phyloP scores from a whole-genome alignment of 30 jellyfish, hydroid and myxozoan genomes.

The Hydra vulgaris region DNA sequence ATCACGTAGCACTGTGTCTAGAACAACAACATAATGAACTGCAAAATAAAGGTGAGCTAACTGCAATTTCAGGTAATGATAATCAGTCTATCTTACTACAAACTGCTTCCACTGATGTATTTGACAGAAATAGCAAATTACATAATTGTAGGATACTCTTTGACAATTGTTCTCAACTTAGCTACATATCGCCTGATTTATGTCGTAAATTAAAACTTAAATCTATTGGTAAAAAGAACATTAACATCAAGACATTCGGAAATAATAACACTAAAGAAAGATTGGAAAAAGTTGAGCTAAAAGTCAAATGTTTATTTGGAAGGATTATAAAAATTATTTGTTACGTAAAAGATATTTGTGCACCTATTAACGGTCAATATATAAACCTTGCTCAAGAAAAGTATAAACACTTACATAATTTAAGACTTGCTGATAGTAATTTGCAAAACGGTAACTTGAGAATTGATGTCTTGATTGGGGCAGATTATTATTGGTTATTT shows the following conservation, averaged over 20 bases:
- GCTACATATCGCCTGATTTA: background rate
- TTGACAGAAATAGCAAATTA: background rate
- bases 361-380: background rate
- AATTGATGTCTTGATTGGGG: background rate
- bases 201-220: background rate
- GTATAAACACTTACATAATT: background rate
- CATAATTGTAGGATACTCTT: conserved; percentile 1
- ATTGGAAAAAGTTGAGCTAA: background rate
- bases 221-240: background rate
- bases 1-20: background rate
- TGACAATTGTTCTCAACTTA: background rate
- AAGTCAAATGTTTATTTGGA: background rate
- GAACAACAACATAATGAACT: background rate
- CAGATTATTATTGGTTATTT: background rate
- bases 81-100: background rate
- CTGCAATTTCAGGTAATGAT: background rate
- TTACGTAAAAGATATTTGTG: background rate
- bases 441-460: background rate
- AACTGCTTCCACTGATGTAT: no score
- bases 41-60: background rate
- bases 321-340: background rate
- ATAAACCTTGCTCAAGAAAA: background rate
- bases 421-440: background rate
- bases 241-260: background rate
- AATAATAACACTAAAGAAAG: background rate